A percentile compares a stretch with the other conserved stretches of the same genome.
phyloP scores from a whole-genome alignment of 2,888 invertebrate genomes.

The Erebia epiphron region DNA sequence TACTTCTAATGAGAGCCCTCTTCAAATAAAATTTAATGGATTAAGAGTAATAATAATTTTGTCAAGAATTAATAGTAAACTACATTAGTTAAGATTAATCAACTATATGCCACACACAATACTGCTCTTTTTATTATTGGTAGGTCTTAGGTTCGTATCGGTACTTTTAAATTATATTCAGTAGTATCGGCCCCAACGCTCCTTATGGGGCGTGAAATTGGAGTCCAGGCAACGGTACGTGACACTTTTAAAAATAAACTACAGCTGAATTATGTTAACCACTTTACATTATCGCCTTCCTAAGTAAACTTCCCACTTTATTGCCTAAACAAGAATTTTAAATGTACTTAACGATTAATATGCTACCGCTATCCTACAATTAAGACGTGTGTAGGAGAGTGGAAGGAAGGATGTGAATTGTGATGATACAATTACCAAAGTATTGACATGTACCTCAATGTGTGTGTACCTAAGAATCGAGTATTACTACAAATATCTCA shows the following conservation, averaged over 20 bases:
- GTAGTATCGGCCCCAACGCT: slow-evolving; percentile 38
- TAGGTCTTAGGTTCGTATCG: slow-evolving; percentile 36
- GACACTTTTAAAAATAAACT: slow-evolving; percentile 62
- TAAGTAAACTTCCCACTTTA: slow-evolving; percentile 11
- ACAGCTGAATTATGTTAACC: slow-evolving; percentile 48
- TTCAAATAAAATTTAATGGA: too few relatives aligned
- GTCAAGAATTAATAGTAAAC: too few relatives aligned
- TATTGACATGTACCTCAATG: too few relatives aligned
- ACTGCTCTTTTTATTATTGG: slow-evolving; percentile 34
- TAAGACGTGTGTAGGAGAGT: too few relatives aligned
- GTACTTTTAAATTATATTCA: too few relatives aligned
- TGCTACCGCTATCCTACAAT: neutral
- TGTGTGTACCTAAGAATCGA: too few relatives aligned
- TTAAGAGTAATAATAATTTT: too few relatives aligned
- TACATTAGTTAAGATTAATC: too few relatives aligned
- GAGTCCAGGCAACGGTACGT: slow-evolving; percentile 62
- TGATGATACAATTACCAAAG: too few relatives aligned
- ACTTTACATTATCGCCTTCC: slow-evolving; percentile 14
- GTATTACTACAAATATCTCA: too few relatives aligned
- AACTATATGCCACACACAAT: slow-evolving; percentile 14
- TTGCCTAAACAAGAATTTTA: neutral
- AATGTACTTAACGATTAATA: neutral
- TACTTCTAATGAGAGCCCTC: too few relatives aligned
- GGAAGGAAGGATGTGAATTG: too few relatives aligned
- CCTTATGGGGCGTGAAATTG: slow-evolving; percentile 51